Base-by-base conservation (phyloP, 1,140 invertebrate genomes). In the Acromyrmex heyeri region DNA sequence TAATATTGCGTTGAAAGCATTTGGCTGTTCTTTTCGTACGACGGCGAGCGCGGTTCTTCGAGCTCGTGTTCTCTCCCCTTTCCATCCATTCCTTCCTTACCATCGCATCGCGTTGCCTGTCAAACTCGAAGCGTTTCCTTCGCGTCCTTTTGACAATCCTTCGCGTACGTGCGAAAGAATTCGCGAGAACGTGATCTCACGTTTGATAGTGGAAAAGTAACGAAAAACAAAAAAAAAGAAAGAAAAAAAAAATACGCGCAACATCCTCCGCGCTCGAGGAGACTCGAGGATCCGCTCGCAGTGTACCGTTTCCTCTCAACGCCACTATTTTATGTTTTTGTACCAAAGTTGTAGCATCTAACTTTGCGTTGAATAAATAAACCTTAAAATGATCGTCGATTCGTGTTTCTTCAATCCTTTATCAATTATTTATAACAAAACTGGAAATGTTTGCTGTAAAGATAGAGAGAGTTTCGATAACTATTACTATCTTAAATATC, bases 271-370 rank as follows among this genome's bases (percentile, higher is more conserved):
- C 70, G 79, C 78, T 86, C 90, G 81, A 79, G 62, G 87, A 91
- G 77, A 89, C 90, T 88, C 90, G 90, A 91, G 85, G 90, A 91
- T 67, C 90, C 90, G 89, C 90, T 89, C 87, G 85, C 89, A 88
- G 69, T 88, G 90, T 90, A 93, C 91, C 87, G 91, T 91, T 88
- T 93, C 90, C 91, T 92, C 92, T 92, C 89, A 92, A 90, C 91
- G 91, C 92, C 92, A 93, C 91, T 92, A 90, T 90, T 93, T 93
- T 94, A 94, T 93, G 94, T 94, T 94, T 94, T 94, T 94, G 93
- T 94, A 94, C 94, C 94, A 94, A 94, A 94, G 94, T 94, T 94
- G 93, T 94, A 94, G 91, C 92, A 86, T 94, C 93, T 94, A 94
- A 94, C 91, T 94, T 94, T 92, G 93, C 91, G 94, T 94, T 94